These are phyloP conservation scores for Rynchops niger DNA, from an alignment of 2,113 vertebrate genomes.

Conservation along the genomic window DNA sequence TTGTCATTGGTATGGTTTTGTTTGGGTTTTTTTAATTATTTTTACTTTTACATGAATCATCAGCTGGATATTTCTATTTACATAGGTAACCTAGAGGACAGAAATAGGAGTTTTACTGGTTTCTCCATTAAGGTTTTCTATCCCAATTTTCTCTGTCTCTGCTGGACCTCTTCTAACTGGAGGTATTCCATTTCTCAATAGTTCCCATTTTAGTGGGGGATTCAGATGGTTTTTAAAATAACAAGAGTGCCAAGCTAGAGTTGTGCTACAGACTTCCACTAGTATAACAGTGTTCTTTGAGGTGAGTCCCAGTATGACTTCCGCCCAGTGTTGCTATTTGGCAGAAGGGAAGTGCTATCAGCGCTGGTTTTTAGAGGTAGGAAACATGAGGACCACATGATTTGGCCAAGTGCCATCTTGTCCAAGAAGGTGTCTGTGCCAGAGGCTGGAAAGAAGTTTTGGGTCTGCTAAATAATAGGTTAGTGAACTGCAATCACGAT, in stretches of 20 bases:
- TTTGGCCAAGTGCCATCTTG: background rate
- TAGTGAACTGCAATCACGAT: background rate
- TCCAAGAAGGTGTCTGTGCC: background rate
- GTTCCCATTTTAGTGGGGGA: background rate
- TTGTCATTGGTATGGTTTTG: no score
- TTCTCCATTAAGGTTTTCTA: background rate
- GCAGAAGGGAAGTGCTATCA: background rate
- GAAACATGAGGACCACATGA: background rate
- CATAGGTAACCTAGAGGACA: background rate
- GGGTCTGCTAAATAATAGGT: background rate
- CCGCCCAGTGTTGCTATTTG: background rate
- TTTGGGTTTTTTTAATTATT: background rate
- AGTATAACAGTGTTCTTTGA: background rate
- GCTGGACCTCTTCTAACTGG: background rate
- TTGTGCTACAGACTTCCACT: background rate
- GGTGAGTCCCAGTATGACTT: background rate
- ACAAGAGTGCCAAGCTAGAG: background rate
- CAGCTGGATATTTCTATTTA: background rate
- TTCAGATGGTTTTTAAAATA: background rate
- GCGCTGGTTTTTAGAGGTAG: background rate
- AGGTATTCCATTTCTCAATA: background rate
- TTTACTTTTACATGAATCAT: background rate
- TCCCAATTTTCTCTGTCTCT: background rate
- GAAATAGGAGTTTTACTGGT: background rate
- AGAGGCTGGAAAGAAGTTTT: background rate